Evolutionary conservation across 2,797 vertebrate genomes (phyloP).

Genomic region (Molossus alvarezi): DNA sequence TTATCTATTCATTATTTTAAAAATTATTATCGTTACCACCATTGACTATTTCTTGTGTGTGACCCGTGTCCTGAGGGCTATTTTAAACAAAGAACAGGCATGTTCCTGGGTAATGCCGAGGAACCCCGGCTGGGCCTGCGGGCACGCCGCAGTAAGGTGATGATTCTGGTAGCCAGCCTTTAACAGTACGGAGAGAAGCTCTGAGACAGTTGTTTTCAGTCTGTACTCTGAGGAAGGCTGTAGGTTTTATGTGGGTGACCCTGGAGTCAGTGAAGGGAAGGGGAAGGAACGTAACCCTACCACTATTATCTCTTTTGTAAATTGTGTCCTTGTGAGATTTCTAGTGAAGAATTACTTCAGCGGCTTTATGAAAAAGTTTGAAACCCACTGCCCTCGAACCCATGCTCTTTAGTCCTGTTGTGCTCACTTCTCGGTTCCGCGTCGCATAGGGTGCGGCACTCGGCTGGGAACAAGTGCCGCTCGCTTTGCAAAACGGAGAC

Average conservation of each 20-base stretch:
- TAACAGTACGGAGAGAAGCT: slow-evolving; percentile 1
- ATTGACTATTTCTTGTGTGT: slow-evolving; percentile 52
- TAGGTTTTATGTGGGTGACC: neutral
- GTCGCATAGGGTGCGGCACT: neutral
- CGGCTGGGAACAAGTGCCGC: neutral
- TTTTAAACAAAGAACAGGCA: slow-evolving; percentile 65
- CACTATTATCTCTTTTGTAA: slow-evolving; percentile 44
- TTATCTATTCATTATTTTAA: slow-evolving; percentile 85
- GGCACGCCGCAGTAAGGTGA: neutral
- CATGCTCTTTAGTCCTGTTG: neutral
- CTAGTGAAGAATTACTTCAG: slow-evolving; percentile 39
- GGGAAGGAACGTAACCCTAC: neutral
- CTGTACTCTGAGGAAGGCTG: neutral
- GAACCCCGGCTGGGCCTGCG: neutral
- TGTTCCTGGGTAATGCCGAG: neutral
- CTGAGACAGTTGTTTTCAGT: neutral
- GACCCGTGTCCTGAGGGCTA: slow-evolving; percentile 50
- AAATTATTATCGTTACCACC: slow-evolving; percentile 67
- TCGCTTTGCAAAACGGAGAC: neutral
- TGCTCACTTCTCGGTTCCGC: neutral
- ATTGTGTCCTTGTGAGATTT: slow-evolving; percentile 43
- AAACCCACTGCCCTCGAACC: neutral
- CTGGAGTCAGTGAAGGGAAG: neutral
- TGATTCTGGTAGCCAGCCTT: slow-evolving; percentile 16
- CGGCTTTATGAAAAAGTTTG: slow-evolving; percentile 42